Evolutionary conservation across 2,888 invertebrate genomes (phyloP), one percentile per base, ranked within the genome.

Genomic region (Sisyra nigra): DNA sequence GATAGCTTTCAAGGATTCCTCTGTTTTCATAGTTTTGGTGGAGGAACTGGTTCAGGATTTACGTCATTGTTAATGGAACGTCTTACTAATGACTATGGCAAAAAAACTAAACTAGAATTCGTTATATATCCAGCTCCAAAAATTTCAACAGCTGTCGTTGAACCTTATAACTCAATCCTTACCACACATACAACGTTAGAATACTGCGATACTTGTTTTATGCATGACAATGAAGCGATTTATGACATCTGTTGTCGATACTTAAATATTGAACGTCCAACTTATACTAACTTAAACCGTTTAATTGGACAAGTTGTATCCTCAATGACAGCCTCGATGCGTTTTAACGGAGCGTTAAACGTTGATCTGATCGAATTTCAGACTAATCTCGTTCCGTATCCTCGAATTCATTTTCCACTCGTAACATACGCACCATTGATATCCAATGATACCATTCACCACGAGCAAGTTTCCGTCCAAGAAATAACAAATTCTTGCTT

Each of bases 131-230:
- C 37, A 4, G 17, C 37, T 2, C 2, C 11, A 29, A 31, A 53
- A 51, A 51, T 57, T 2, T 58, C 37, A 9, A 19, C 6, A 9
- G 19, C 19, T 11, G 19, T 37, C 2, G 37, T 37, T 2, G 37
- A 37, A 53, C 74, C 74, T 2, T 74, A 73, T 64, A 74, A 73
- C 56, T 69, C 72, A 34, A 70, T 74, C 44, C 54, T 73, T 48
- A 72, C 71, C 46, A 73, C 73, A 13, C 73, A 74, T 54, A 73
- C 72, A 18, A 72, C 72, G 10, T 51, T 58, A 18, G 72, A 73
- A 54, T 72, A 71, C 53, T 69, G 68, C 1, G 72, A 72, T 55
- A 73, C 72, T 53, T 69, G 71, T 33, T 74, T 73, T 53, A 71
- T 72, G 72, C 65, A 55, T 30, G 58, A 58, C 49, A 58, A 58